These are phyloP conservation scores for Azorinus chamasolen DNA, from an alignment of 2,888 invertebrate species.

Conservation along the genomic window DNA sequence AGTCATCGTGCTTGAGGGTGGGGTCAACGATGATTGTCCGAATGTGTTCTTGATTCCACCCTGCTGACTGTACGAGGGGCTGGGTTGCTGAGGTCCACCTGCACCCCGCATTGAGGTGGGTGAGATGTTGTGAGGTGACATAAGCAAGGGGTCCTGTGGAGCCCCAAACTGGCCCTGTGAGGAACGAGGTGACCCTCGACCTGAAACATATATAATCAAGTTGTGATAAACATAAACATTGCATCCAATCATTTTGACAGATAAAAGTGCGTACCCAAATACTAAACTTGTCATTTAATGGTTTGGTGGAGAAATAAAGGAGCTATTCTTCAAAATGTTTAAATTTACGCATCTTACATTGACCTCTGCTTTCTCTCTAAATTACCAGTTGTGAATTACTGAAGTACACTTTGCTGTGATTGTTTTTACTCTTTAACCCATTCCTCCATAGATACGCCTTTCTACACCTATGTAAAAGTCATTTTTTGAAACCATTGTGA, in stretches of 20 bases:
- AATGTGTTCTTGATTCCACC: slow-evolving; percentile 18
- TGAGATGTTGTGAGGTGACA: slow-evolving; percentile 81
- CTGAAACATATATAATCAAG: slow-evolving; percentile 56
- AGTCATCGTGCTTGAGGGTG: slow-evolving; percentile 32
- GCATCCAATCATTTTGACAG: not conserved
- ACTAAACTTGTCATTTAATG: no score
- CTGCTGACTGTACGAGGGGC: slow-evolving; percentile 75
- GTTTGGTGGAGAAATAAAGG: no score
- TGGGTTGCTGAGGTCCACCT: slow-evolving; percentile 67
- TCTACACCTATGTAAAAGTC: no score
- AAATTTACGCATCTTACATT: no score
- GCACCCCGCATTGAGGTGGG: slow-evolving; percentile 72
- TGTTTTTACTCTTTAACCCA: no score
- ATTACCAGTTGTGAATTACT: no score
- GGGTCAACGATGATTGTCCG: slow-evolving; percentile 31
- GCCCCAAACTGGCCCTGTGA: slow-evolving; percentile 79
- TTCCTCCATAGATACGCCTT: no score
- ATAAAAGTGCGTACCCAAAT: no score
- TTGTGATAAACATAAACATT: not conserved
- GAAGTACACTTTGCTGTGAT: no score
- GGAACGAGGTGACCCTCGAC: slow-evolving; percentile 78
- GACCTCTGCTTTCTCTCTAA: not conserved
- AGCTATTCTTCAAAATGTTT: no score
- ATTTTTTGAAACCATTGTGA: no score
- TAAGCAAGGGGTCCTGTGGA: slow-evolving; percentile 79